Percentiles rank a stretch among this genome's conserved stretches.
These are phyloP conservation scores for Neosalanx taihuensis DNA, from an alignment of 2,797 vertebrate genomes.

Conservation along the genomic window DNA sequence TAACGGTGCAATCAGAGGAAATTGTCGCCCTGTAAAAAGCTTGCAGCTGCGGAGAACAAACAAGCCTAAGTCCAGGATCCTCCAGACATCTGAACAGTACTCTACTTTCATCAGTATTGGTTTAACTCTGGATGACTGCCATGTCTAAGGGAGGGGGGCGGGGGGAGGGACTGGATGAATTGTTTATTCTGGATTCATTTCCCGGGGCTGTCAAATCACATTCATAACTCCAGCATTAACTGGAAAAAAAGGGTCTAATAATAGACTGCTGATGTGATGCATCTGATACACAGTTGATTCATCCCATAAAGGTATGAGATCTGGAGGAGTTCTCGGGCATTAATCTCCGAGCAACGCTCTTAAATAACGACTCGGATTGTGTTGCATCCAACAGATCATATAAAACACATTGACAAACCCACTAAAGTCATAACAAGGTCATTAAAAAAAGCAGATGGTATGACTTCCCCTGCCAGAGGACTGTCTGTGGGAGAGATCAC, in stretches of 20 bases:
- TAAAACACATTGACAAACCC: slow-evolving; percentile 31
- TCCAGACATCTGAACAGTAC: slow-evolving; percentile 6
- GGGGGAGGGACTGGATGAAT: neutral
- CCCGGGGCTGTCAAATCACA: neutral
- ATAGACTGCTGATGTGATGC: slow-evolving; percentile 23
- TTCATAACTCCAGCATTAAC: neutral
- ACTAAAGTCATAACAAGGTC: slow-evolving; percentile 21
- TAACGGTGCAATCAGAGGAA: slow-evolving; percentile 50
- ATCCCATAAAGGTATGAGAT: slow-evolving; percentile 26
- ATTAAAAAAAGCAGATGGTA: slow-evolving; percentile 39
- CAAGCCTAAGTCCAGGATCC: slow-evolving; percentile 26
- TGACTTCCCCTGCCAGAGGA: slow-evolving; percentile 15
- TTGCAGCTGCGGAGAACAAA: slow-evolving; percentile 35
- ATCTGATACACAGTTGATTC: slow-evolving; percentile 32
- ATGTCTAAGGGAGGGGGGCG: neutral
- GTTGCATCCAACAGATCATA: slow-evolving; percentile 36
- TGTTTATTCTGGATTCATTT: neutral
- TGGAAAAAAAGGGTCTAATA: neutral
- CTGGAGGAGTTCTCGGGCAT: no score
- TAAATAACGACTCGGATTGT: slow-evolving; percentile 43
- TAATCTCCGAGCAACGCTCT: slow-evolving; percentile 31
- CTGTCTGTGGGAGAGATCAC: slow-evolving; percentile 36
- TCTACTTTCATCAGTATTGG: neutral
- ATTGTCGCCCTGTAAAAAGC: slow-evolving; percentile 26
- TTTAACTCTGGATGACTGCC: neutral